Percentiles rank a stretch among this genome's conserved stretches.
Conservation (phyloP, 2,888 invertebrate genomes). For the Cataglyphis altisquamis region DNA sequence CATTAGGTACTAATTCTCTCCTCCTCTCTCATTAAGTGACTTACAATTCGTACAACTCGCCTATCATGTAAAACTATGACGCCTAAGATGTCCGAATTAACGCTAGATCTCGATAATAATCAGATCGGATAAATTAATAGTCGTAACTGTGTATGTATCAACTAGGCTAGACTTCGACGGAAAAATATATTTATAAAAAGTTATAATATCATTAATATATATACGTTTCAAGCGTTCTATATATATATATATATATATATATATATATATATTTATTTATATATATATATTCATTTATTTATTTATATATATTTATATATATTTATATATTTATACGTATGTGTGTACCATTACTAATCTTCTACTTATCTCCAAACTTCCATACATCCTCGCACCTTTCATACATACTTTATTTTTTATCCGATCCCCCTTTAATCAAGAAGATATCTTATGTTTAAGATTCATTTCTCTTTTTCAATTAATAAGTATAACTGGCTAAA, state of each 20-base stretch:
- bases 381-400: constrained; percentile 70
- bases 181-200: constrained; percentile 87
- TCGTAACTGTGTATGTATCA: constrained; percentile 84
- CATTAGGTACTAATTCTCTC: constrained; percentile 80
- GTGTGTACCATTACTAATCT: constrained; percentile 79
- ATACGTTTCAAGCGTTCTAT: constrained; percentile 85
- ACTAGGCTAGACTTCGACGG: constrained; percentile 86
- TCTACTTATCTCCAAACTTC: constrained; percentile 82
- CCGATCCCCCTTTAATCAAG: constrained; percentile 52
- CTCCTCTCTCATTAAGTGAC: constrained; percentile 62
- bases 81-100: constrained; percentile 83
- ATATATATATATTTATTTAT: constrained; percentile 73
- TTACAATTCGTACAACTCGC: constrained; percentile 76
- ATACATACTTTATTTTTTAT: constrained; percentile 71
- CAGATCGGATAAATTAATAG: constrained; percentile 84
- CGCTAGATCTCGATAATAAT: constrained; percentile 79
- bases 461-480: constrained; percentile 60
- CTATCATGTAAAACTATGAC: constrained; percentile 83
- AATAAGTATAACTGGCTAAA: constrained; percentile 74
- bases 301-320: constrained; percentile 76
- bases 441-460: constrained; percentile 53
- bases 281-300: constrained; percentile 75
- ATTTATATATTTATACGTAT: constrained; percentile 76
- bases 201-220: constrained; percentile 84
- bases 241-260: constrained; percentile 76